phyloP scores from a whole-genome alignment of 2,113 vertebrate genomes.

The Ranitomeya imitator region DNA sequence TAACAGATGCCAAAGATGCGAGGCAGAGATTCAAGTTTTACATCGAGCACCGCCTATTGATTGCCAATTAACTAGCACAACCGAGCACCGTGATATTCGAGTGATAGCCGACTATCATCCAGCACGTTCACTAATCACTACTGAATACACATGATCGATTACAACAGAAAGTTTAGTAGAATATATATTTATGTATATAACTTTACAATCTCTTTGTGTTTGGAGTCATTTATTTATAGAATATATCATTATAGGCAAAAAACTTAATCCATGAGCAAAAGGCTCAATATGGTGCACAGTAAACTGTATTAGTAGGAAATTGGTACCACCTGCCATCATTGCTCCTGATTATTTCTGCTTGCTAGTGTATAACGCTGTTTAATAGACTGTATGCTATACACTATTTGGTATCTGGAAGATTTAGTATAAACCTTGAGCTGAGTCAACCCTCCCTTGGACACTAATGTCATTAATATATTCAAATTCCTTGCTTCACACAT shows the following conservation, averaged over 20 bases:
- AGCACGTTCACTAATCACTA: no score
- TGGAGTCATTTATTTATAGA: not conserved
- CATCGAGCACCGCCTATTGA: no score
- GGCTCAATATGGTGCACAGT: not conserved
- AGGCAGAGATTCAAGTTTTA: no score
- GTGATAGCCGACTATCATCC: no score
- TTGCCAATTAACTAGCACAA: no score
- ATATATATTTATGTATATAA: not conserved
- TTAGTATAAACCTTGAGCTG: slow-evolving; percentile 49
- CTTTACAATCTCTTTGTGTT: not conserved
- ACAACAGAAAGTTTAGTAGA: not conserved
- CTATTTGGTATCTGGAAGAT: slow-evolving; percentile 48
- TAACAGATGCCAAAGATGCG: no score
- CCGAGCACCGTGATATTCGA: no score
- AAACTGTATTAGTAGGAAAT: slow-evolving; percentile 10
- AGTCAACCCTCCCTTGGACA: slow-evolving; percentile 41
- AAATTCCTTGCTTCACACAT: slow-evolving; percentile 25
- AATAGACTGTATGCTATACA: slow-evolving; percentile 46
- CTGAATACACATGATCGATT: not conserved
- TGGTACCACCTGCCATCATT: slow-evolving; percentile 39
- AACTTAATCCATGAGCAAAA: not conserved
- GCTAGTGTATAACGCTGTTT: slow-evolving; percentile 41
- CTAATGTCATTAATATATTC: slow-evolving; percentile 29
- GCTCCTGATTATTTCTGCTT: slow-evolving; percentile 44
- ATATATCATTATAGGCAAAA: not conserved